A percentile compares a stretch with the other conserved stretches of the same genome.
Conservation (phyloP, 2,113 vertebrate species). For the Columbina picui region DNA sequence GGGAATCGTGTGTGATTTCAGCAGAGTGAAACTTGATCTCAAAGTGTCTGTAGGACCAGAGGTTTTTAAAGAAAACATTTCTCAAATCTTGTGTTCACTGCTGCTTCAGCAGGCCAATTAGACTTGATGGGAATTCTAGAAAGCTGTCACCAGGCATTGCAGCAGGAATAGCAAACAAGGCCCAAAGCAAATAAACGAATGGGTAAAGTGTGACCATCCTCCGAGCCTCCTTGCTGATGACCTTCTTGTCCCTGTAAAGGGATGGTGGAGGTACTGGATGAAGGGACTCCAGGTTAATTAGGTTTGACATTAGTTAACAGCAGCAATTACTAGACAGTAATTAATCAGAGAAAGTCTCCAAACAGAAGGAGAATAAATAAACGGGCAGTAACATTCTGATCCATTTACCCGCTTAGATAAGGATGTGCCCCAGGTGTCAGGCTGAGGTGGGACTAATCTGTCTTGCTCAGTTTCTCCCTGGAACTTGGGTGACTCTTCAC, state of each 20-base stretch:
- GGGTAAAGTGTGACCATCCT: slow-evolving; percentile 70
- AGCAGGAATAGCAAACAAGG: slow-evolving; percentile 86
- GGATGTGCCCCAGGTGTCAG: slow-evolving; percentile 78
- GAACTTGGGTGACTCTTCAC: slow-evolving; percentile 67
- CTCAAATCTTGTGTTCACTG: slow-evolving; percentile 80
- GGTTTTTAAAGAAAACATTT: slow-evolving; percentile 96
- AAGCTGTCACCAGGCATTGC: slow-evolving; percentile 80
- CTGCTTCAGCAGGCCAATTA: slow-evolving; percentile 78
- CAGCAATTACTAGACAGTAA: slow-evolving; percentile 81
- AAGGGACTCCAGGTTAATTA: slow-evolving; percentile 81
- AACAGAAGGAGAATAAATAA: slow-evolving; percentile 87
- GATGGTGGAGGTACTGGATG: slow-evolving; percentile 64
- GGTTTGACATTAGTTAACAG: slow-evolving; percentile 84
- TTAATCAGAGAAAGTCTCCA: slow-evolving; percentile 89
- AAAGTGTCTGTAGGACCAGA: slow-evolving; percentile 88
- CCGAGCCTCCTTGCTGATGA: slow-evolving; percentile 71
- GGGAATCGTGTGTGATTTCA: slow-evolving; percentile 87
- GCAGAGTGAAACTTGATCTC: slow-evolving; percentile 87
- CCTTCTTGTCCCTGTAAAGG: slow-evolving; percentile 65
- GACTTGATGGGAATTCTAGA: slow-evolving; percentile 82
- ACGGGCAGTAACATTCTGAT: slow-evolving; percentile 71
- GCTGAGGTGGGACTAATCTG: slow-evolving; percentile 73
- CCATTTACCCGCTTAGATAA: slow-evolving; percentile 74
- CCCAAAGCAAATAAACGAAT: slow-evolving; percentile 86
- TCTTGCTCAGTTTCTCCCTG: slow-evolving; percentile 72